A percentile compares a stretch with the other conserved stretches of the same genome.
These are phyloP conservation scores for Coluber constrictor DNA, from an alignment of 2,797 vertebrate genomes.

Conservation along the genomic window DNA sequence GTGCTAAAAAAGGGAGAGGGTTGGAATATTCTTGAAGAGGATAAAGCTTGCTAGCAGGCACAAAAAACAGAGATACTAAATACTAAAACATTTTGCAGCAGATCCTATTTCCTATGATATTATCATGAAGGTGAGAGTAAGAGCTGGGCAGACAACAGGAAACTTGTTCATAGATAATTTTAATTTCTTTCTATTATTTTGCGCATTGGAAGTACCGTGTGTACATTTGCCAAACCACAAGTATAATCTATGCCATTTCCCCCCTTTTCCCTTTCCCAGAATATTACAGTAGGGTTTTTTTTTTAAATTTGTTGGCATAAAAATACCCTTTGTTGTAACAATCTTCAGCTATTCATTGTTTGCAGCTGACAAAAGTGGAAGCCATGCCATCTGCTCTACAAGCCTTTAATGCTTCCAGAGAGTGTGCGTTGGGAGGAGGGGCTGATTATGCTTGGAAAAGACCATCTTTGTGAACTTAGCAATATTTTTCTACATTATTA, in stretches of 20 bases:
- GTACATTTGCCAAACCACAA: background rate
- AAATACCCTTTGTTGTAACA: background rate
- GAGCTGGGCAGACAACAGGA: background rate
- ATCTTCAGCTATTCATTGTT: background rate
- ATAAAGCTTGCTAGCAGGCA: background rate
- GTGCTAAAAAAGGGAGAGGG: background rate
- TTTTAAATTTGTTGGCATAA: background rate
- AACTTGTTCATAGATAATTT: background rate
- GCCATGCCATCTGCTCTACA: background rate
- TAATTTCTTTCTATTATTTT: background rate
- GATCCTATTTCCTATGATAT: background rate
- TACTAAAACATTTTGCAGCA: background rate
- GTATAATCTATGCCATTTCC: background rate
- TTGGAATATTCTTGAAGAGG: background rate
- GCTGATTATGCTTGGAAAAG: background rate
- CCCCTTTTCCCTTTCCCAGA: background rate
- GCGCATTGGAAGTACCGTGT: background rate
- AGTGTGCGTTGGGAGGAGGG: background rate
- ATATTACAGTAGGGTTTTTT: background rate
- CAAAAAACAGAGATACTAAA: background rate
- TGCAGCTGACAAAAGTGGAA: slow-evolving; percentile 4
- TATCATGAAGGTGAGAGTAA: background rate
- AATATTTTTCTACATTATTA: background rate
- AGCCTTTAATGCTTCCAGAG: background rate
- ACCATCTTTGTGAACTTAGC: background rate